Conservation (phyloP, 2,888 invertebrate species). For the Heliconius cydno region DNA sequence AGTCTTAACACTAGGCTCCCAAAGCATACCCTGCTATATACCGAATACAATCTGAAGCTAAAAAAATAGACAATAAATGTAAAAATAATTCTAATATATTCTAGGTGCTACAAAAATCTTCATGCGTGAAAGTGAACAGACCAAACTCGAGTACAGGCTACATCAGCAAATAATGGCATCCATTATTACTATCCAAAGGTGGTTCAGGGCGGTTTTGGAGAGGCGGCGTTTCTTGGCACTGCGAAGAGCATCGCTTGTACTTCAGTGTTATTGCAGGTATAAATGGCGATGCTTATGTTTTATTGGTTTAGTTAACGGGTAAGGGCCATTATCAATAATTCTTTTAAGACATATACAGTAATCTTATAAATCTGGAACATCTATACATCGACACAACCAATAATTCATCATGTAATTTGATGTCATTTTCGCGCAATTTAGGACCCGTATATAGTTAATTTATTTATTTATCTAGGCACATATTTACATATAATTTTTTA, state of each 20-base stretch:
- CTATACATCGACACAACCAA: too few relatives aligned
- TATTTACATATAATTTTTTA: too few relatives aligned
- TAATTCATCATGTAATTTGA: too few relatives aligned
- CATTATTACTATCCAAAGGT: conserved; percentile 95
- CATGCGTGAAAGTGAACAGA: conserved; percentile 96
- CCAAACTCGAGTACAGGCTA: conserved; percentile 94
- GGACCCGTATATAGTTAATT: too few relatives aligned
- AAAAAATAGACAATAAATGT: neutral
- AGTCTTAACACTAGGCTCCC: too few relatives aligned
- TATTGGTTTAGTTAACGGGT: neutral
- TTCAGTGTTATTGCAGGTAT: conserved; percentile 85
- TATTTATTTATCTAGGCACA: too few relatives aligned
- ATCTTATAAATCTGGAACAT: too few relatives aligned
- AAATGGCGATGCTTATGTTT: neutral
- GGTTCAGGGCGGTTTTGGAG: conserved; percentile 93
- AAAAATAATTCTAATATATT: neutral
- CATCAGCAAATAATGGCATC: conserved; percentile 97
- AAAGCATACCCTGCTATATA: too few relatives aligned
- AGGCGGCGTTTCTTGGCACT: conserved; percentile 90
- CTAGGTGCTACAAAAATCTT: conserved; percentile 93
- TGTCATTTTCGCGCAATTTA: too few relatives aligned
- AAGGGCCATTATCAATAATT: neutral
- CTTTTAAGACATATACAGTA: neutral
- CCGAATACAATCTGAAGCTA: neutral
- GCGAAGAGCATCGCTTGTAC: conserved; percentile 87